phyloP scores from a whole-genome alignment of 2,113 vertebrate genomes.

The Tragelaphus buxtoni region DNA sequence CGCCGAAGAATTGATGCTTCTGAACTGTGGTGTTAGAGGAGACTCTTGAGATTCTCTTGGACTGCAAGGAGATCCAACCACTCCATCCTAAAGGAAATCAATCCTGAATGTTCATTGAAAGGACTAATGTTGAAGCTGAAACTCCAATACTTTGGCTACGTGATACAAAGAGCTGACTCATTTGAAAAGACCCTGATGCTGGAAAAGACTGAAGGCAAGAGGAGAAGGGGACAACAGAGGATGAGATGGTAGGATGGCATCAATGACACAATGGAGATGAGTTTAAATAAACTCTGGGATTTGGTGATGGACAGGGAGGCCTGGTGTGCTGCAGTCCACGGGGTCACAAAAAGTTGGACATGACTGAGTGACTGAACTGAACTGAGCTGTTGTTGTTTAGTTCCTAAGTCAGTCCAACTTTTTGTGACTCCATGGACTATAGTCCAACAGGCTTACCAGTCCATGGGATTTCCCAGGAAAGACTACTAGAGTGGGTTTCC shows the following conservation, averaged over 20 bases:
- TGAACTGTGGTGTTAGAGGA: not conserved
- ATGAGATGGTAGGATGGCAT: not conserved
- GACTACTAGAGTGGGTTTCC: not conserved
- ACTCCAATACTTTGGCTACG: not conserved
- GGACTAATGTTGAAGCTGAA: not conserved
- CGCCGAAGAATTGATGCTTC: not conserved
- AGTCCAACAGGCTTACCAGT: not conserved
- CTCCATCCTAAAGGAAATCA: not conserved
- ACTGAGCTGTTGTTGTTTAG: not conserved
- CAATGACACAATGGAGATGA: not conserved
- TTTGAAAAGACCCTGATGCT: not conserved
- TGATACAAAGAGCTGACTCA: not conserved
- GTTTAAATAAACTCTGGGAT: not conserved
- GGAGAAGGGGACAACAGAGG: not conserved
- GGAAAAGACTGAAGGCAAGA: not conserved
- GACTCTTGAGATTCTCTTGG: not conserved
- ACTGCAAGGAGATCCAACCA: not conserved
- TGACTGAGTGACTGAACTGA: not conserved
- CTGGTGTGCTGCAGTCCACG: not conserved
- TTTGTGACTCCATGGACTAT: not conserved
- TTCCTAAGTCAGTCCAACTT: not conserved
- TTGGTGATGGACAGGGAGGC: not conserved
- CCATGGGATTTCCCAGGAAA: not conserved
- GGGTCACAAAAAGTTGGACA: fast-evolving
- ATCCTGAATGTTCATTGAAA: not conserved